Evolutionary conservation across 2,113 vertebrate genomes (phyloP), one percentile per base, ranked within the genome.

Genomic region (Melanostigma gelatinosum): DNA sequence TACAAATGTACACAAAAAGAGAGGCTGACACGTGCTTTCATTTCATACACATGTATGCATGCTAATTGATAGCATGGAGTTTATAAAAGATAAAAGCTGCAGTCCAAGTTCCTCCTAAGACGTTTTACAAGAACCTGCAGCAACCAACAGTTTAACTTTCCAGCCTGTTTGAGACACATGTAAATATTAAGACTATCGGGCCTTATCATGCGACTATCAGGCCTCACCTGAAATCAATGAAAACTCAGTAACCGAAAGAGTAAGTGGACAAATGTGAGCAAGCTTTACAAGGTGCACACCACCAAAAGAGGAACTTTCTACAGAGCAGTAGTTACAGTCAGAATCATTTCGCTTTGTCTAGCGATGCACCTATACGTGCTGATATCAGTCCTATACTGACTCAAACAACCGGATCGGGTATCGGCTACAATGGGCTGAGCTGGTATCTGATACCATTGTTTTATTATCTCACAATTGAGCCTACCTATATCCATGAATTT

Each of bases 81-180:
- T 65, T 46, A 61, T 57, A 54, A 82, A 72, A 82, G 69, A 24
- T 63, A 69, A 44, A 66, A 36, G 32, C 65, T 83, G 42, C 24
- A 22, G 1, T 54, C 29, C 42, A 16, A 70, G 36, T 60, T 57
- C 64, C 38, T 58, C 58, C 29, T 4, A 24, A 29, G 46, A 36
- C 3, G 38, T 80, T 84, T 87, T 58, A 52, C 61, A 73, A 75
- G 60, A 86, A 67, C 16, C n/a, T 83, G 57, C 70, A 74, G 32
- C 3, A 58, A 64, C 48, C 44, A 75, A 70, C n/a, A 27, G 63
- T 64, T 52, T 1, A 63, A 70, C 42, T 50, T 65, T 48, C 27
- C 48, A 48, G 24, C 20, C 18, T 62, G 65, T 60, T 67, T 57
- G 55, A 46, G 16, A 46, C 13, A 16, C 4, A 10, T 40, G 42